Base-by-base conservation (phyloP, 2,113 vertebrate genomes). In the Periophthalmodon schlosseri region DNA sequence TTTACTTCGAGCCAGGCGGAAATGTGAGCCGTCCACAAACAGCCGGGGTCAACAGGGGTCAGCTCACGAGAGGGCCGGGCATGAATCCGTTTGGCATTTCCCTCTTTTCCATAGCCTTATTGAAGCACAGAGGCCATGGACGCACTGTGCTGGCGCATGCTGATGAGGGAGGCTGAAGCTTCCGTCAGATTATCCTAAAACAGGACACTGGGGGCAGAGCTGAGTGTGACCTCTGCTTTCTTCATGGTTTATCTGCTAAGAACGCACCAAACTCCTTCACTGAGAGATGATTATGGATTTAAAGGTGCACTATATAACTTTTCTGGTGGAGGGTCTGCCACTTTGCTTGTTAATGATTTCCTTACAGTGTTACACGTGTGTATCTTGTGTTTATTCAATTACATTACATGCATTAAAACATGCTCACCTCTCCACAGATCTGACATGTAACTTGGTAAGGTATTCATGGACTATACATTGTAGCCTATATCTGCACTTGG, bases 141-240 rank as follows among this genome's bases (percentile, higher is more conserved):
- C 57, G 57, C 57, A 2, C 57, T 28, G 14, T 28, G 57, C 23
- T 7, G 57, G 21, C 5, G 57, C 57, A 60, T 60, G 57, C 23
- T 60, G n/a, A 60, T 60, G 57, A 60, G 57, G 13, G 12, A 16
- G 57, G 57, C 23, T 13, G 57, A 5, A 14, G 23, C 57, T 28
- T 60, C 57, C 57, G 24, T 60, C n/a, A 60, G 57, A 60, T 60
- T 60, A 16, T 23, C 23, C 57, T 23, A 28, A 60, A 60, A 60
- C 57, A 60, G 23, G 5, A 24, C 23, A 12, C 23, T 60, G 6
- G 24, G 23, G 57, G 6, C 20, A 21, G 52, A 56, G 52, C 39
- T 2, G 49, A 21, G 52, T 9, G 20, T 18, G 8, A 56, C 52
- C 52, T 56, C 52, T n/a, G 20, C 49, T 52, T 52, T n/a, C 20